A percentile compares a stretch with the other conserved stretches of the same genome.
Evolutionary conservation across 2,113 vertebrate genomes (phyloP).

Genomic region (Bos indicus): DNA sequence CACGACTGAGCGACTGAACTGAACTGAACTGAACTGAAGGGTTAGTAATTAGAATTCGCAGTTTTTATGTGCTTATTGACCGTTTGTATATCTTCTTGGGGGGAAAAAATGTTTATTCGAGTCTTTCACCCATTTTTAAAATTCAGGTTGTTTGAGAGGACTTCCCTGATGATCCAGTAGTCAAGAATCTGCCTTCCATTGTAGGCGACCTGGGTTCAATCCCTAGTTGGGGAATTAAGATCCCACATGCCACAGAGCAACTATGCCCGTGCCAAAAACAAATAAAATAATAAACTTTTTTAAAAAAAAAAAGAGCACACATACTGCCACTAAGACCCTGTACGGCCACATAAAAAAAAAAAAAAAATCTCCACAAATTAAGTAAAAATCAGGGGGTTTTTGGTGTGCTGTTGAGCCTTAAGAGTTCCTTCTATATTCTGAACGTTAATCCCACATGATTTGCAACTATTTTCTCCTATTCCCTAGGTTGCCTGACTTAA

Average conservation of each 20-base stretch:
- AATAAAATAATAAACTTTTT: background rate
- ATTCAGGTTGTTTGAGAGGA: background rate
- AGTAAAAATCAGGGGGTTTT: background rate
- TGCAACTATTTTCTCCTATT: background rate
- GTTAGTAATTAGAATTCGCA: background rate
- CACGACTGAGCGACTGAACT: no score
- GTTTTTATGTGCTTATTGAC: background rate
- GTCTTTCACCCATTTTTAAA: background rate
- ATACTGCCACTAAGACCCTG: background rate
- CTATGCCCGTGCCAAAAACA: background rate
- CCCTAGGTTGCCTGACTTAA: background rate
- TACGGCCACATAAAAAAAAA: background rate
- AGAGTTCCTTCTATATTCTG: background rate
- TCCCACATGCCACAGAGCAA: background rate
- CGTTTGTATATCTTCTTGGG: background rate
- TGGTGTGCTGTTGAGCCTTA: background rate
- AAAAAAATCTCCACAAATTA: background rate
- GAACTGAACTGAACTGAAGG: background rate
- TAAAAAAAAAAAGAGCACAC: background rate
- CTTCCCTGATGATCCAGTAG: background rate
- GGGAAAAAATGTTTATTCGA: background rate
- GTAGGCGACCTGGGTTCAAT: background rate
- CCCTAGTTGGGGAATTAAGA: background rate
- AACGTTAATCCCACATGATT: background rate
- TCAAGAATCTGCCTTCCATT: background rate